Evolutionary conservation across 2,888 invertebrate genomes (phyloP).

Genomic region (Stictocephala bisonia): DNA sequence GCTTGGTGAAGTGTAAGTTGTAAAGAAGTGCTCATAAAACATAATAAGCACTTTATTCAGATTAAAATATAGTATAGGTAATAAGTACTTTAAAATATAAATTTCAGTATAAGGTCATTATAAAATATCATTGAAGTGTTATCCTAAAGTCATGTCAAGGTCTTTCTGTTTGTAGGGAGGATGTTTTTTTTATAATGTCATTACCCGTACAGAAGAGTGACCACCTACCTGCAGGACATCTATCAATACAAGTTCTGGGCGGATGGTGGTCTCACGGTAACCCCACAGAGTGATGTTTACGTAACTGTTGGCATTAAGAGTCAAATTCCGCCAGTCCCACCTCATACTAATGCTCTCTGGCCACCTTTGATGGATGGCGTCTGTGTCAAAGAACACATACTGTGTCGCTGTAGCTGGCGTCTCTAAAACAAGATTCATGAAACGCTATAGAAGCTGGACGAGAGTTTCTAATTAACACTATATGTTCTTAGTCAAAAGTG

Average conservation of each 20-base stretch:
- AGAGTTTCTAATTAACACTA: no score
- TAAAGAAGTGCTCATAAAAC: not conserved
- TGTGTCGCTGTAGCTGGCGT: conserved; percentile 89
- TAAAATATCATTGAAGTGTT: no score
- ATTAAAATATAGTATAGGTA: not conserved
- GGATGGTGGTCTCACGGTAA: conserved; percentile 84
- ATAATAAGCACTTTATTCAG: not conserved
- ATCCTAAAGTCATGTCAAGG: no score
- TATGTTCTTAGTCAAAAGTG: no score
- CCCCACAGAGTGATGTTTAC: conserved; percentile 90
- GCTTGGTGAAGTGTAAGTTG: no score
- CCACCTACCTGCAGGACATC: conserved; percentile 74
- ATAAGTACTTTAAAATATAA: not conserved
- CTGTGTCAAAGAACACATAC: conserved; percentile 83
- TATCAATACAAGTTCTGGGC: conserved; percentile 85
- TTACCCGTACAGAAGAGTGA: not conserved
- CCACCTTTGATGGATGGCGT: conserved; percentile 76
- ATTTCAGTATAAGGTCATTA: no score
- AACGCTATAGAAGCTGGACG: no score
- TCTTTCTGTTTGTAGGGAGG: no score
- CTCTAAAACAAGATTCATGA: no score
- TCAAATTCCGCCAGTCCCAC: conserved; percentile 89
- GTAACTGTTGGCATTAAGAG: conserved; percentile 79
- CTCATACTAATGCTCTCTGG: conserved; percentile 81
- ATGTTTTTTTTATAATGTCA: no score